A percentile compares a stretch with the other conserved stretches of the same genome.
Conservation (phyloP, 1,140 invertebrate genomes). For the Antheraea mylitta region DNA sequence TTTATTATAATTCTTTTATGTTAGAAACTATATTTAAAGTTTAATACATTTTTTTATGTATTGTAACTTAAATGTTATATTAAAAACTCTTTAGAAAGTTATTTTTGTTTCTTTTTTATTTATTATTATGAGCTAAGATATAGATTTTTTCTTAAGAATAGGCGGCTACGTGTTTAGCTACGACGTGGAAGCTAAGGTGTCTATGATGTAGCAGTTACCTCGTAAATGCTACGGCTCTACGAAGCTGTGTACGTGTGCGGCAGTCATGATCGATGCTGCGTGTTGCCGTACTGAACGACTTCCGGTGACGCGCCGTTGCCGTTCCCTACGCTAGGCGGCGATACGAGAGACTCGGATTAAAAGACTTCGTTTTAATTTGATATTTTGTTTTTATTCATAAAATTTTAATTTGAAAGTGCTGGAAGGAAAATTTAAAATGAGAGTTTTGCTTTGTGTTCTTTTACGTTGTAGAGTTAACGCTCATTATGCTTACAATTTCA, state of each 20-base stretch:
- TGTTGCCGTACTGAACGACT: conserved; percentile 53
- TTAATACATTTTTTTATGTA: too few species aligned
- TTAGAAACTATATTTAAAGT: too few species aligned
- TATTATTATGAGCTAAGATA: too few species aligned
- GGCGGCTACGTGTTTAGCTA: background rate
- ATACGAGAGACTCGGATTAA: conserved; percentile 34
- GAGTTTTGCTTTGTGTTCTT: too few species aligned
- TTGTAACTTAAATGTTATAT: too few species aligned
- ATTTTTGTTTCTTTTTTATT: too few species aligned
- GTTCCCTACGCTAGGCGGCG: conserved; percentile 30
- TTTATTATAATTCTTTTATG: too few species aligned
- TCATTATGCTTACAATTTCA: background rate
- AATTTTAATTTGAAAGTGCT: conserved; percentile 17
- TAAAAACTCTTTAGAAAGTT: too few species aligned
- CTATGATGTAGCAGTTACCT: background rate
- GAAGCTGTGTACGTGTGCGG: conserved; percentile 14
- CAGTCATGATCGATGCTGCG: conserved; percentile 63
- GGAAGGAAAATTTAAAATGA: background rate
- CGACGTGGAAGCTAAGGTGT: background rate
- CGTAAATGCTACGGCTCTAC: background rate
- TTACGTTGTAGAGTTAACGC: too few species aligned
- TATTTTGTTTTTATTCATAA: conserved; percentile 23
- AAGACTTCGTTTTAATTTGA: conserved; percentile 26
- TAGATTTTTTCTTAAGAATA: too few species aligned
- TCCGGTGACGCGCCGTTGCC: conserved; percentile 52